Conservation (phyloP, 2,888 invertebrate species). For the Drosophila siamana region DNA sequence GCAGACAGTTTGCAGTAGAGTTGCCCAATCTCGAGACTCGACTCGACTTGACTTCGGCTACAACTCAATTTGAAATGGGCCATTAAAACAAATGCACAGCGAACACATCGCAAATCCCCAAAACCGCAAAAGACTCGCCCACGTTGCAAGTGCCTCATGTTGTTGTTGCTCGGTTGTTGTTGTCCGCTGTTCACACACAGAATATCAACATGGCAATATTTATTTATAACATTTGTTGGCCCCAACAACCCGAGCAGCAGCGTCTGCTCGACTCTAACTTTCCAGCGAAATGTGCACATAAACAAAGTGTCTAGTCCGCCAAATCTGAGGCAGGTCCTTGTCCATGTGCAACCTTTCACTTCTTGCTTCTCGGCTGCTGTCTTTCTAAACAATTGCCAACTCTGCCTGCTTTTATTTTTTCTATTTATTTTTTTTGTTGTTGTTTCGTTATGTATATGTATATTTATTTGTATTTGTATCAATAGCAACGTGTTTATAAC, state of each 20-base stretch:
- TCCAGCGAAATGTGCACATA: constrained; percentile 69
- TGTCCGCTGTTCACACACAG: constrained; percentile 64
- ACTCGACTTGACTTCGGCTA: constrained; percentile 40
- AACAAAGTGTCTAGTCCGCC: constrained; percentile 56
- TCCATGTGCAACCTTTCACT: constrained; percentile 68
- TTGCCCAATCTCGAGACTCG: constrained; percentile 32
- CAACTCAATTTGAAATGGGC: constrained; percentile 77
- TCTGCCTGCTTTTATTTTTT: too few species aligned
- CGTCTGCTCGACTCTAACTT: constrained; percentile 21
- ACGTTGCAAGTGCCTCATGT: constrained; percentile 32
- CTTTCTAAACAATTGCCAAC: constrained; percentile 57
- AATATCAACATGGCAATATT: constrained; percentile 76
- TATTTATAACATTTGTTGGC: constrained; percentile 66
- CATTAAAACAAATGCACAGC: constrained; percentile 75
- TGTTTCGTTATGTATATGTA: constrained; percentile 13
- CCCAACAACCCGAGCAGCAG: constrained; percentile 5
- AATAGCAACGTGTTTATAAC: constrained; percentile 80
- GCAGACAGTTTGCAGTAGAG: constrained; percentile 7
- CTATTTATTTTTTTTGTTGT: neutral
- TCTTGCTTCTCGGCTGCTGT: constrained; percentile 46
- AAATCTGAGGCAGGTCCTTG: constrained; percentile 58
- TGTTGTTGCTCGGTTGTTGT: constrained; percentile 32
- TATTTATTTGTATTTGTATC: constrained; percentile 80
- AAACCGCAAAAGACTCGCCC: constrained; percentile 53
- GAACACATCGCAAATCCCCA: constrained; percentile 62